Conservation (phyloP, 2,797 vertebrate species). For the Ceryle rudis region DNA sequence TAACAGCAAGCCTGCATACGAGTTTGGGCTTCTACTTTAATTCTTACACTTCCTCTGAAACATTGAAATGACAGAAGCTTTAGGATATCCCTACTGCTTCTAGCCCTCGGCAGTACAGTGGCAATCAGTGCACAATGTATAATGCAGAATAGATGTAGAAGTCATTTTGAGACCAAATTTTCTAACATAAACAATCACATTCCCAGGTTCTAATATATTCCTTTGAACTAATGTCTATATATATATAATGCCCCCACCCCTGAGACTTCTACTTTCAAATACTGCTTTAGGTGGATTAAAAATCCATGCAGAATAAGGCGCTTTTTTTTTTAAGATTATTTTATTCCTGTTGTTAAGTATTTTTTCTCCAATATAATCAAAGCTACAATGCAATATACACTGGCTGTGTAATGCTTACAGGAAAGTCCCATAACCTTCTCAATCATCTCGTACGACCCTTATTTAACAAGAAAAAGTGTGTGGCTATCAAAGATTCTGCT, state of each 20-base stretch:
- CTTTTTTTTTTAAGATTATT: background rate
- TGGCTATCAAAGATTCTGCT: background rate
- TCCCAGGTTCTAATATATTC: background rate
- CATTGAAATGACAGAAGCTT: background rate
- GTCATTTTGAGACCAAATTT: background rate
- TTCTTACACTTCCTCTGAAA: background rate
- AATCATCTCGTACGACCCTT: background rate
- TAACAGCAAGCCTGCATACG: background rate
- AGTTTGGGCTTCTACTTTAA: background rate
- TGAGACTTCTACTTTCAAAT: too few species aligned
- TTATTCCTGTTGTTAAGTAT: background rate
- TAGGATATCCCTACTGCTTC: background rate
- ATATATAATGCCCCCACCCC: too few species aligned
- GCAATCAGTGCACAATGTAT: background rate
- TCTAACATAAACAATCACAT: background rate
- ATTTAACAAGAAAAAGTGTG: background rate
- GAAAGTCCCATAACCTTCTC: background rate
- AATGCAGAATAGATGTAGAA: background rate
- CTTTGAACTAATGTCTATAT: background rate
- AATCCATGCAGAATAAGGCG: too few species aligned
- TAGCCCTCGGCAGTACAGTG: background rate
- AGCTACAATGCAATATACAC: background rate
- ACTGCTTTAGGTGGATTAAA: too few species aligned
- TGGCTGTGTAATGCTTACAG: too few species aligned
- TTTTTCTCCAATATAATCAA: background rate